Conservation (phyloP, 2,113 vertebrate species). For the Terrapene triunguis region DNA sequence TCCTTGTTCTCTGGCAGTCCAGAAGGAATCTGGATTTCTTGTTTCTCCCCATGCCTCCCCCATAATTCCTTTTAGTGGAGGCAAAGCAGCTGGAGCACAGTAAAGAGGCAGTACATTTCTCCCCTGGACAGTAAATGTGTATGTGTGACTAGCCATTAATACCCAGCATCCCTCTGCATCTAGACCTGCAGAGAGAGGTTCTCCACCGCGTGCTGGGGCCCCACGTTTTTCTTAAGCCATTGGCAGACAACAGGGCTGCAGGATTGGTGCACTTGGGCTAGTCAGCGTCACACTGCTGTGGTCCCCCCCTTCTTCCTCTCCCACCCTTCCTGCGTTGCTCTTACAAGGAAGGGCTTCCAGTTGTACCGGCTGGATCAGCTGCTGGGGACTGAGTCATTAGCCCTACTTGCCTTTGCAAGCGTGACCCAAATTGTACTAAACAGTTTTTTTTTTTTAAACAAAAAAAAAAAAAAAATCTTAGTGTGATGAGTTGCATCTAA, state of each 20-base stretch:
- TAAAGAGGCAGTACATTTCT: not conserved
- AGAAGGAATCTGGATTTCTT: constrained; percentile 7
- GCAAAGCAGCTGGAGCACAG: constrained; percentile 6
- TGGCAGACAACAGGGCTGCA: not conserved
- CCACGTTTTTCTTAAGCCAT: not conserved
- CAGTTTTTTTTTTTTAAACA: not conserved
- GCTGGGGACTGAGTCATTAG: not conserved
- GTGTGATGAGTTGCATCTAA: not conserved
- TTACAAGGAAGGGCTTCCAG: not conserved
- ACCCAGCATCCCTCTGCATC: not conserved
- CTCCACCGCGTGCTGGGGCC: not conserved
- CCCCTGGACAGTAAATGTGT: accelerated
- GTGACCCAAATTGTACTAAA: not conserved
- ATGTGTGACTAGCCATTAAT: accelerated
- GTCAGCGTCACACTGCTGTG: accelerated
- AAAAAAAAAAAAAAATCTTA: not conserved
- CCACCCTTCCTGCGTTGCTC: not conserved
- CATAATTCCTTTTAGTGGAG: constrained; percentile 20
- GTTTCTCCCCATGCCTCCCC: constrained; percentile 57
- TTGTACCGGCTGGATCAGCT: not conserved
- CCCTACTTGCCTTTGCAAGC: not conserved
- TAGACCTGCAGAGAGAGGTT: not conserved
- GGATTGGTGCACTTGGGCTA: not conserved
- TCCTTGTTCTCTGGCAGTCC: not conserved
- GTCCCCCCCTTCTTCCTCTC: accelerated